These are phyloP conservation scores for Antheraea yamamai DNA, from an alignment of 2,888 invertebrate species.

Conservation along the genomic window DNA sequence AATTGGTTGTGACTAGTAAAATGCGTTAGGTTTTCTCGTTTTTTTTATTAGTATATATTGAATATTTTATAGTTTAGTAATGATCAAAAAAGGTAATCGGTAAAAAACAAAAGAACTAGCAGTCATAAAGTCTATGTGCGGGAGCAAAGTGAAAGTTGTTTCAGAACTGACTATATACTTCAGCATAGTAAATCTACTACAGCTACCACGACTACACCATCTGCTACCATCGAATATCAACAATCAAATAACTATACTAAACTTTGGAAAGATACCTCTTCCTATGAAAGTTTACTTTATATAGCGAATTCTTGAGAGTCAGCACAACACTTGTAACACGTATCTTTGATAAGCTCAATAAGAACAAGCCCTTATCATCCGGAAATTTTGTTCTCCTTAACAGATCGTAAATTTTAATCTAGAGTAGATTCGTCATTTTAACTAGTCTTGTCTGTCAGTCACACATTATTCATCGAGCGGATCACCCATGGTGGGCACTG, in stretches of 20 bases:
- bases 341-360: background rate
- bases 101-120: no score
- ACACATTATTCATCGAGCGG: constrained; percentile 28
- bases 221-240: background rate
- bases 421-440: background rate
- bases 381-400: constrained; percentile 8
- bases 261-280: background rate
- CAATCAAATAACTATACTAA: background rate
- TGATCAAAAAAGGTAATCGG: background rate
- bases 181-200: no score
- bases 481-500: constrained; percentile 29
- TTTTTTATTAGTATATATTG: background rate
- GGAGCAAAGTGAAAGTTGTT: no score
- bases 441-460: constrained; percentile 27
- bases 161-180: no score
- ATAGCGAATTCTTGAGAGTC: background rate
- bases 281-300: background rate
- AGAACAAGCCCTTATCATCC: constrained; percentile 2
- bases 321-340: background rate
- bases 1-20: background rate
- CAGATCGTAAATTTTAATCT: constrained; percentile 11
- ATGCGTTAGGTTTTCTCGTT: background rate
- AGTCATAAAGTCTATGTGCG: no score
- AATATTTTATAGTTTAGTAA: background rate
- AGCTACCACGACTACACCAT: no score